Evolutionary conservation across 2,888 invertebrate species (phyloP).

Genomic region (Lutraria lutraria): DNA sequence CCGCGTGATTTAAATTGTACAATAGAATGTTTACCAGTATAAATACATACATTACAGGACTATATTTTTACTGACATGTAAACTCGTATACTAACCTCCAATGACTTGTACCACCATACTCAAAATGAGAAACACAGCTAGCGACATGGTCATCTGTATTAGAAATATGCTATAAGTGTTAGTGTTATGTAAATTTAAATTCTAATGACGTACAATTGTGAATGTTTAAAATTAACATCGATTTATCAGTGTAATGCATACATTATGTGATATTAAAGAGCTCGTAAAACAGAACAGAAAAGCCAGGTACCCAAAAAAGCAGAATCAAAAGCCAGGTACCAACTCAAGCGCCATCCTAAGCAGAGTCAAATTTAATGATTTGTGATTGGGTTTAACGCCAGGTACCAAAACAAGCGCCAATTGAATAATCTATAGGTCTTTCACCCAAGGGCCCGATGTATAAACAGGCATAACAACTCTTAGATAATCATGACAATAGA

Average conservation of each 20-base stretch:
- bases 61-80: neutral
- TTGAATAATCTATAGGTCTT: too few relatives aligned
- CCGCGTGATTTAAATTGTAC: too few relatives aligned
- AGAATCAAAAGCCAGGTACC: neutral
- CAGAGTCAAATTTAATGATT: too few relatives aligned
- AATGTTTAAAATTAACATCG: neutral
- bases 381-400: too few relatives aligned
- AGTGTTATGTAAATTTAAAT: too few relatives aligned
- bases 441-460: too few relatives aligned
- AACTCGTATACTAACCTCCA: neutral
- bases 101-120: neutral
- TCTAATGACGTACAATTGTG: too few relatives aligned
- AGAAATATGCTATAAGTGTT: neutral
- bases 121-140: neutral
- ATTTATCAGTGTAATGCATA: neutral
- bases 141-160: neutral
- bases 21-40: neutral
- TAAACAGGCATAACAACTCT: too few relatives aligned
- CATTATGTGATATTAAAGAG: neutral
- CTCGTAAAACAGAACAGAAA: neutral
- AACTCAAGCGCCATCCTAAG: too few relatives aligned
- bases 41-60: neutral
- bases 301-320: neutral
- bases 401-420: too few relatives aligned
- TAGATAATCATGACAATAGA: too few relatives aligned